A percentile compares a stretch with the other conserved stretches of the same genome.
phyloP scores from a whole-genome alignment of 2,888 invertebrate genomes.

The Caenorhabditis sp. region DNA sequence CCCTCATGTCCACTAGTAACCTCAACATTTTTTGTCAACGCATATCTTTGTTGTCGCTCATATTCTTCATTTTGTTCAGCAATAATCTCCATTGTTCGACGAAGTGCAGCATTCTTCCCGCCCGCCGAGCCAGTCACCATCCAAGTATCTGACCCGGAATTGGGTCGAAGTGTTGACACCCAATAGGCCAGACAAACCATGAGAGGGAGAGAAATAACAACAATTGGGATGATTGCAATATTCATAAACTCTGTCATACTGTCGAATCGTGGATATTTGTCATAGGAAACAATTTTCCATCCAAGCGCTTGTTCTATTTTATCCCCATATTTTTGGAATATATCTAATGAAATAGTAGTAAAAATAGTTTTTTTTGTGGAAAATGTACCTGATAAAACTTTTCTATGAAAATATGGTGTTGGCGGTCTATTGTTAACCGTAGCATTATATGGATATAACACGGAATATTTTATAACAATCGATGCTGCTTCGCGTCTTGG shows the following conservation, averaged over 20 bases:
- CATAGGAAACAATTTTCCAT: slow-evolving; percentile 62
- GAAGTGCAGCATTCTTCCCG: slow-evolving; percentile 67
- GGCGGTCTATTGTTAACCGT: slow-evolving; percentile 43
- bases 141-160: slow-evolving; percentile 61
- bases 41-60: slow-evolving; percentile 51
- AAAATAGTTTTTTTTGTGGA: neutral
- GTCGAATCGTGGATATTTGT: slow-evolving; percentile 65
- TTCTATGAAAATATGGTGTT: slow-evolving; percentile 54
- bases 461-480: slow-evolving; percentile 61
- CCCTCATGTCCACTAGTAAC: slow-evolving; percentile 50
- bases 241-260: slow-evolving; percentile 69
- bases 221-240: slow-evolving; percentile 67
- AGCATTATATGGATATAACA: slow-evolving; percentile 59
- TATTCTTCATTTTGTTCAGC: slow-evolving; percentile 67
- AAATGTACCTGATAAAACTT: slow-evolving; percentile 57
- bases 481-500: slow-evolving; percentile 60
- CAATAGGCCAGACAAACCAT: slow-evolving; percentile 69
- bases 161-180: slow-evolving; percentile 57
- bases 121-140: slow-evolving; percentile 67
- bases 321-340: slow-evolving; percentile 53
- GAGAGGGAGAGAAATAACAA: slow-evolving; percentile 62
- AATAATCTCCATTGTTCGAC: slow-evolving; percentile 69
- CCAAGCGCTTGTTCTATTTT: slow-evolving; percentile 62
- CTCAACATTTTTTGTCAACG: slow-evolving; percentile 44
- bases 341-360: slow-evolving; percentile 41